Base-by-base conservation (phyloP, 30 jellyfish, hydroid and myxozoan genomes). In the Aurelia aurita complex sp. Pacific region DNA sequence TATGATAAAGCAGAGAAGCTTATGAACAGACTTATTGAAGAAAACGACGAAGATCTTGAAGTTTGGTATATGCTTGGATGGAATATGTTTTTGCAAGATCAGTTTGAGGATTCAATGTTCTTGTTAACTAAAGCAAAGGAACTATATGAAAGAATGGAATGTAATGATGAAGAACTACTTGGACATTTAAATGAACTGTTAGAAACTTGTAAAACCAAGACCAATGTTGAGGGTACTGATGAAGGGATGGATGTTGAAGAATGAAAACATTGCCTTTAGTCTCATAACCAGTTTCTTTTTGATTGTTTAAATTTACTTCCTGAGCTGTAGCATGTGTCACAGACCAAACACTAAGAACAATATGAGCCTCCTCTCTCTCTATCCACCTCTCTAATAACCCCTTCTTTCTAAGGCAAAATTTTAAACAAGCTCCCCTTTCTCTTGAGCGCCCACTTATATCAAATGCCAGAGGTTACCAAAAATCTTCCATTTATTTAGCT, bases 41-140 rank as follows among this genome's bases (percentile, higher is more conserved):
- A 86, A 85, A 83, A 89, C 83, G 99, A 95, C 64, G 98, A 89
- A 54, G 99, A 95, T 87, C 61, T 90, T 29, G 91, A 96, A 62
- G 84, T 90, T 3, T 90, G 97, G 97, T 90, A 95, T 72, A 81
- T 90, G 81, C 79, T 85, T 36, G 99, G 97, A 23, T 76, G 88
- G 70, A 87, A 89, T 33, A 78, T 82, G 52, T 74, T 17, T 59
- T 50, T 90, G 40, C 73, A 71, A 62, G 87, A 85, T 19, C 93
- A 90, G 36, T 61, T 69, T 40, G 86, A 74, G 23, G 95, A 87
- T 70, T 90, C 97, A 7, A 79, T 75, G 60, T 69, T 82, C 73
- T 90, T 83, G 71, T 77, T 95, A 74, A 88, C 54, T 23, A 85
- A 90, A 67, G 97, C 97, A 10, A 62, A 40, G 55, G 97, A 95